A percentile compares a stretch with the other conserved stretches of the same genome.
These are phyloP conservation scores for Talpa occidentalis DNA, from an alignment of 2,113 vertebrate species.

Conservation along the genomic window DNA sequence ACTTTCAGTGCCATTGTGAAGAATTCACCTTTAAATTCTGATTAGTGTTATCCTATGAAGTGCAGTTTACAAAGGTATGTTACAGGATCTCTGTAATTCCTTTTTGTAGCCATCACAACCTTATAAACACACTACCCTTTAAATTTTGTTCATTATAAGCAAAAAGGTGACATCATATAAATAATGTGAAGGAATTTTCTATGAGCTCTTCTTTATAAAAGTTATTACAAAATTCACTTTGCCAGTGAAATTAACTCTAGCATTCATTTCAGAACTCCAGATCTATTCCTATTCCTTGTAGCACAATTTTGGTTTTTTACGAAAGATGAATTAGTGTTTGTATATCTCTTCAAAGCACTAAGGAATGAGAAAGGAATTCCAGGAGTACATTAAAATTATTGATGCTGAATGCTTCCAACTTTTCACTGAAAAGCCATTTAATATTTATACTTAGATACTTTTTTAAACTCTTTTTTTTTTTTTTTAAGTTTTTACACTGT, in stretches of 20 bases:
- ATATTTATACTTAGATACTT: background rate
- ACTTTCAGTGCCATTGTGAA: background rate
- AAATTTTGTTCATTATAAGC: background rate
- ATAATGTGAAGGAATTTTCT: background rate
- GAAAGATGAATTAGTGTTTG: background rate
- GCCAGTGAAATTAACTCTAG: background rate
- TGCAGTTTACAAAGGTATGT: background rate
- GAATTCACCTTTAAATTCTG: background rate
- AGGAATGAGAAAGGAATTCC: background rate
- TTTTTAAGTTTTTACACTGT: slow-evolving; percentile 32
- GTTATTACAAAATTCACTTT: background rate
- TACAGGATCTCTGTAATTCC: background rate
- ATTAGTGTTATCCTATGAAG: background rate
- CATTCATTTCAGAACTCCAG: background rate
- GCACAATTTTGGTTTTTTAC: background rate
- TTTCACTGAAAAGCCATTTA: background rate
- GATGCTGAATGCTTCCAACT: background rate
- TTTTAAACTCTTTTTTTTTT: background rate
- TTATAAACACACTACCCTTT: background rate
- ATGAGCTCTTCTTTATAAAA: background rate
- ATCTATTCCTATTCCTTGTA: background rate
- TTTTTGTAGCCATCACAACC: background rate
- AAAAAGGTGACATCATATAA: background rate
- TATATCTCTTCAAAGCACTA: background rate
- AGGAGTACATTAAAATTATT: background rate